A percentile compares a stretch with the other conserved stretches of the same genome.
phyloP scores from a whole-genome alignment of 2,888 invertebrate genomes.

The Morpho helenor region DNA sequence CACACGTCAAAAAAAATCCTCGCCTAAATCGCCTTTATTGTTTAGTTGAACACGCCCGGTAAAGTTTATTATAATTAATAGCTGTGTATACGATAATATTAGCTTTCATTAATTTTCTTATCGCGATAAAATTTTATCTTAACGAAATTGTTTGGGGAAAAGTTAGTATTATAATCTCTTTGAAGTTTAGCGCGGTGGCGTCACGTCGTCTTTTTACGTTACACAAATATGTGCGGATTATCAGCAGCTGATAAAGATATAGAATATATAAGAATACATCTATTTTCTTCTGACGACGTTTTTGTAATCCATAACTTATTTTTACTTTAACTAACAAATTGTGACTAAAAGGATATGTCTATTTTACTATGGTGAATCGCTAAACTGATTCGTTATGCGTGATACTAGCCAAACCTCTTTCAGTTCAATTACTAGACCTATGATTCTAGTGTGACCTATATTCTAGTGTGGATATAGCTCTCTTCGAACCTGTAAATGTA shows the following conservation, averaged over 20 bases:
- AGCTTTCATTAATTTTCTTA: conserved; percentile 9
- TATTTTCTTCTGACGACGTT: too few relatives aligned
- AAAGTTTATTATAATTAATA: background rate
- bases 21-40: background rate
- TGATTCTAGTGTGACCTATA: too few relatives aligned
- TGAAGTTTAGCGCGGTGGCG: conserved; percentile 36
- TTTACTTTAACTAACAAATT: too few relatives aligned
- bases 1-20: too few relatives aligned
- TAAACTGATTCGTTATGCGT: too few relatives aligned
- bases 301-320: too few relatives aligned
- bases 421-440: too few relatives aligned
- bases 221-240: conserved; percentile 19
- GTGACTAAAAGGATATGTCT: too few relatives aligned
- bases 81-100: background rate
- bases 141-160: conserved; percentile 49
- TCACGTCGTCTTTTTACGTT: conserved; percentile 26
- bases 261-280: conserved; percentile 4
- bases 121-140: conserved; percentile 46
- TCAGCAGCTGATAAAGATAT: conserved; percentile 9
- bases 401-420: too few relatives aligned
- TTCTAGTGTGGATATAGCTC: too few relatives aligned
- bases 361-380: too few relatives aligned
- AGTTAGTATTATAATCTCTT: conserved; percentile 45
- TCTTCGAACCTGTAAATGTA: too few relatives aligned
- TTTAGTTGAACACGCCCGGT: background rate